Evolutionary conservation across 2,888 invertebrate genomes (phyloP), one percentile per base, ranked within the genome.

Genomic region (Cantharis rufa): DNA sequence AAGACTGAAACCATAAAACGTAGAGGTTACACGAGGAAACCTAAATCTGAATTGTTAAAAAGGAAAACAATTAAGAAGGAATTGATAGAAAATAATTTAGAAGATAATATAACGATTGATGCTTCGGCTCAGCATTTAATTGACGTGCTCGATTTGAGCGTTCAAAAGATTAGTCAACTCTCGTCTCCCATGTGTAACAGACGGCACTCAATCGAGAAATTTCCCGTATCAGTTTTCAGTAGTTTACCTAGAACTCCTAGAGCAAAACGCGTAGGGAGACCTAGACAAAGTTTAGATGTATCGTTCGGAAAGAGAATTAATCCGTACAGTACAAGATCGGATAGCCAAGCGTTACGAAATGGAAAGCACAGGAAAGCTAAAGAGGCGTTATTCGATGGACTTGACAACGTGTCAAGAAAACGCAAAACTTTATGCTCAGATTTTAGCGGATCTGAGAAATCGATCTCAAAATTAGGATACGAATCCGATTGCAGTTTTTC

Each of bases 331-430:
- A 92, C 91, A 84, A 88, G 92, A 76, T 91, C 91, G 10, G 92
- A 92, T 77, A 90, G 90, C 80, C 90, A 92, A 80, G 91, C 91
- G 78, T 88, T 93, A 74, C 89, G 93, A 71, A 93, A 93, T 85
- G 93, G 93, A 0, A 93, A 93, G 84, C 90, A 92, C 68, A 89
- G 93, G 74, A 92, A 92, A 86, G 87, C 91, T 10, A 92, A 91
- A 83, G 90, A 88, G 81, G 88, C 89, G 81, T 85, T 92, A 62
- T 89, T 90, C 83, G 91, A 91, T 81, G 91, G 92, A 78, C 88
- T 92, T n/a, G 91, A 91, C 82, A 89, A 89, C 79, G 84, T 84
- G 15, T 81, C 82, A 10, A 88, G 84, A 78, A 90, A 90, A 82
- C 88, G 91, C 80, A 89, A 90, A 81, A 86, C 92, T 75, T 86